Percentiles rank a stretch among this genome's conserved stretches.
phyloP scores from a whole-genome alignment of 2,113 vertebrate genomes.

The Neomonachus schauinslandi region DNA sequence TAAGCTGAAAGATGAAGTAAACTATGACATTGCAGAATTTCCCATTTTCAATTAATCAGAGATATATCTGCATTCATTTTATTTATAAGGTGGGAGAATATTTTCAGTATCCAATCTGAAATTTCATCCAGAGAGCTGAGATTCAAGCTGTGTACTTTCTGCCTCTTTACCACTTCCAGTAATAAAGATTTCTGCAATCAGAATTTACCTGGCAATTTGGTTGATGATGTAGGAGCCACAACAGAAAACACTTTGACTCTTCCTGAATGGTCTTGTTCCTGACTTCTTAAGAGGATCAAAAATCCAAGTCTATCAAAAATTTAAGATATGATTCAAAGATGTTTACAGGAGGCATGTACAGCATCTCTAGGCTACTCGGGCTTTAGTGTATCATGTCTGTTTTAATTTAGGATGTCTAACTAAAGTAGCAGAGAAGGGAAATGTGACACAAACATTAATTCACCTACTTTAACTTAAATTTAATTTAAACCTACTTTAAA shows the following conservation, averaged over 20 bases:
- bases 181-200: neutral
- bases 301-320: slow-evolving; percentile 6
- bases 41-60: neutral
- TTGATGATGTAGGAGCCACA: neutral
- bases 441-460: neutral
- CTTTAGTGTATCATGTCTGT: neutral
- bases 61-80: slow-evolving; percentile 10
- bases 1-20: slow-evolving; percentile 13
- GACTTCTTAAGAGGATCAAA: slow-evolving; percentile 8
- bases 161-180: neutral
- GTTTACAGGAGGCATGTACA: neutral
- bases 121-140: slow-evolving; percentile 42
- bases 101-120: slow-evolving; percentile 23
- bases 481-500: slow-evolving; percentile 23
- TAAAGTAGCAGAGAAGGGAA: neutral
- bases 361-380: neutral
- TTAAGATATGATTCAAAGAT: slow-evolving; percentile 26
- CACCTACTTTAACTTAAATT: neutral
- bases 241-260: neutral
- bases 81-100: slow-evolving; percentile 16
- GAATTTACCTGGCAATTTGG: slow-evolving; percentile 46
- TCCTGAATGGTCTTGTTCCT: neutral
- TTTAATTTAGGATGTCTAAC: slow-evolving; percentile 35
- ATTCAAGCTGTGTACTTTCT: slow-evolving; percentile 39
- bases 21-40: neutral